phyloP scores from a whole-genome alignment of 2,113 vertebrate genomes.

The Cisticola juncidis region DNA sequence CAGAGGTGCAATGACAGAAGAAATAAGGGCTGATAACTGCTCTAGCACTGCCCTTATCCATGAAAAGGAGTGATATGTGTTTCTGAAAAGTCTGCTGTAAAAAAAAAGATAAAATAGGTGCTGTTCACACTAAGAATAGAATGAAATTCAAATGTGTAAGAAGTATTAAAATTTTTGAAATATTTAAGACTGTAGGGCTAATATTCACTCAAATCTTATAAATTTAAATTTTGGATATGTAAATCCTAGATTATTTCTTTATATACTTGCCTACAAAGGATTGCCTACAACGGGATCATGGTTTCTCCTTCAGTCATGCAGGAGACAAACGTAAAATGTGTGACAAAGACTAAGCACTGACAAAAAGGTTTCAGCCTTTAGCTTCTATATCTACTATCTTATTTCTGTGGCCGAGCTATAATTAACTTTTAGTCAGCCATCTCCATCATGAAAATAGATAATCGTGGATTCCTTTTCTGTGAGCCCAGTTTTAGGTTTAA shows the following conservation, averaged over 20 bases:
- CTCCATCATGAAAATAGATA: background rate
- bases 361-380: conserved; percentile 19
- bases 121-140: background rate
- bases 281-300: background rate
- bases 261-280: background rate
- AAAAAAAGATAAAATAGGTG: background rate
- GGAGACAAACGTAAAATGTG: background rate
- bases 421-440: conserved; percentile 23
- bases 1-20: background rate
- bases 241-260: conserved; percentile 35
- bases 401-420: background rate
- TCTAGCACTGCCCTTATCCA: background rate
- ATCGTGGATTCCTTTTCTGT: background rate
- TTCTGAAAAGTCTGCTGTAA: background rate
- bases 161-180: background rate
- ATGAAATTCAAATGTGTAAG: background rate
- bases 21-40: background rate
- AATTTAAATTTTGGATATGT: conserved; percentile 4
- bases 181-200: background rate
- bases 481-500: background rate
- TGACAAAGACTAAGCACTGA: conserved; percentile 36
- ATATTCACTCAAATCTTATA: background rate
- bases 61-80: background rate
- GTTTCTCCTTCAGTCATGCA: conserved; percentile 6
- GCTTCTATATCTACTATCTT: background rate